Conservation (phyloP, 2,113 vertebrate genomes). For the Jaculus jaculus region DNA sequence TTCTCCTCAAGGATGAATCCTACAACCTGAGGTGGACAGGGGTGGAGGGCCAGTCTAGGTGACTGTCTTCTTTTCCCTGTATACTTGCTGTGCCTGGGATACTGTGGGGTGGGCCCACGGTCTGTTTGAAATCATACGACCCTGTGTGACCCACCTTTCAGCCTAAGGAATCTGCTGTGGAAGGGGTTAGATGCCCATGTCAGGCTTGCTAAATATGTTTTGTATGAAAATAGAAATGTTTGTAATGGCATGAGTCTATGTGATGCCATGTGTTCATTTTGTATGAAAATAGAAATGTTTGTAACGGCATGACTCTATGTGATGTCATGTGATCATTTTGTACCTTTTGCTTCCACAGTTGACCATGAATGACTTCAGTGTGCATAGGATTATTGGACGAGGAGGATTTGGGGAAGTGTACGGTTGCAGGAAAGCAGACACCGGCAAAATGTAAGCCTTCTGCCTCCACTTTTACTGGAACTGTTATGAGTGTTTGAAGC, state of each 20-base stretch:
- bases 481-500: neutral
- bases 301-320: rapidly evolving
- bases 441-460: slow-evolving; percentile 96
- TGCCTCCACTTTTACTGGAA: neutral
- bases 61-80: neutral
- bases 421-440: slow-evolving; percentile 98
- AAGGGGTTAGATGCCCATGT: rapidly evolving
- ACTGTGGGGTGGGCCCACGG: neutral
- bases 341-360: slow-evolving; percentile 85
- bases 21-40: neutral
- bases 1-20: neutral
- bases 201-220: neutral
- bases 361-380: slow-evolving; percentile 99
- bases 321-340: neutral
- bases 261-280: neutral
- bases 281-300: neutral
- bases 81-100: neutral
- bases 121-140: no score
- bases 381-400: slow-evolving; percentile 97
- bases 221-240: neutral
- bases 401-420: slow-evolving; percentile 99
- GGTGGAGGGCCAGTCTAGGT: neutral
- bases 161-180: rapidly evolving
- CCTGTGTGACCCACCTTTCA: neutral
- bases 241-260: rapidly evolving